A percentile compares a stretch with the other conserved stretches of the same genome.
Evolutionary conservation across 2,888 invertebrate species (phyloP).

Genomic region (Ophraella communa): DNA sequence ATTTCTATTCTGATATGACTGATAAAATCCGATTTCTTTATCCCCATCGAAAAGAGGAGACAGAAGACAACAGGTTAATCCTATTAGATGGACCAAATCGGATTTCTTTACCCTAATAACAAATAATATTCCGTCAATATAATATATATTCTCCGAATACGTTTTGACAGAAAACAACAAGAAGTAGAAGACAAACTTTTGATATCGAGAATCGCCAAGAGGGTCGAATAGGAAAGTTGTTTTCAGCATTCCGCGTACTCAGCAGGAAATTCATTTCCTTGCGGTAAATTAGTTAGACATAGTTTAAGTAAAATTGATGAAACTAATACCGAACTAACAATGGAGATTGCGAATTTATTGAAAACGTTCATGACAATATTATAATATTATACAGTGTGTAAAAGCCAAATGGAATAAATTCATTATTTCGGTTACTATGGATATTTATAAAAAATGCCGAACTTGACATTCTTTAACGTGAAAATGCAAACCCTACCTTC

Average conservation of each 20-base stretch:
- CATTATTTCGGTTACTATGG: too few relatives aligned
- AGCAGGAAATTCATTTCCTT: constrained; percentile 7
- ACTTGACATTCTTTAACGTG: too few relatives aligned
- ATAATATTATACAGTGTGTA: too few relatives aligned
- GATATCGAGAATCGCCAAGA: not conserved
- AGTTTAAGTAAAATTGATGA: not conserved
- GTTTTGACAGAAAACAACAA: constrained; percentile 1
- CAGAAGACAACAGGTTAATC: constrained; percentile 1
- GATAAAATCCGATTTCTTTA: not conserved
- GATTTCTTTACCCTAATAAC: not conserved
- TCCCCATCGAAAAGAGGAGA: not conserved
- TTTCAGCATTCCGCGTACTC: not conserved
- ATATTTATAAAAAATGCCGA: too few relatives aligned
- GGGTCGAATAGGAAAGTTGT: not conserved
- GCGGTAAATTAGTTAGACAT: not conserved
- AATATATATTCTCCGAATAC: constrained; percentile 1
- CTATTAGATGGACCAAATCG: not conserved
- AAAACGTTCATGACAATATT: too few relatives aligned
- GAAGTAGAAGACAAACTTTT: not conserved
- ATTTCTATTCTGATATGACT: not conserved
- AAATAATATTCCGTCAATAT: constrained; percentile 7
- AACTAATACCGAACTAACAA: not conserved
- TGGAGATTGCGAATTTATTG: not conserved
- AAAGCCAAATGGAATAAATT: too few relatives aligned
- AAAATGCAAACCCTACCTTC: too few relatives aligned